Evolutionary conservation across 2,888 invertebrate species (phyloP).

Genomic region (Torymus texanus): DNA sequence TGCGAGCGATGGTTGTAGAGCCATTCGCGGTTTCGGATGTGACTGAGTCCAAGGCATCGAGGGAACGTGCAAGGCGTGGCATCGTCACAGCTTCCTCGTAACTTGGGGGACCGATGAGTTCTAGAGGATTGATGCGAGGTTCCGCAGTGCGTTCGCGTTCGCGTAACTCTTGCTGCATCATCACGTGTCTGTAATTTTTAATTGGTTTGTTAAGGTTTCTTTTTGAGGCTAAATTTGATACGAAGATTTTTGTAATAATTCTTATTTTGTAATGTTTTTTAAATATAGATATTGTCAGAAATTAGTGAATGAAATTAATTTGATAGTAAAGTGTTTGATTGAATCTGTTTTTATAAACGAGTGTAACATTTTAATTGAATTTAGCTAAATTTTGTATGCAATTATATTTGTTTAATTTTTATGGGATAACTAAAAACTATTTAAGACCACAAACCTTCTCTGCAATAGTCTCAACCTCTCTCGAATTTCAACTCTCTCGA

Average conservation of each 20-base stretch:
- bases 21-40: constrained; percentile 49
- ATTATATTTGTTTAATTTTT: no score
- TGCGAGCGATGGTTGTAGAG: constrained; percentile 63
- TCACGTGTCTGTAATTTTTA: constrained; percentile 60
- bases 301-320: no score
- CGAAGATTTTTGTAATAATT: no score
- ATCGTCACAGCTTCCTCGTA: constrained; percentile 87
- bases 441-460: constrained; percentile 64
- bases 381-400: no score
- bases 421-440: no score
- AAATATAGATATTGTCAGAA: no score
- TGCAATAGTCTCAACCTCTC: constrained; percentile 76
- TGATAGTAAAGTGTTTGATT: no score
- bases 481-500: constrained; percentile 79
- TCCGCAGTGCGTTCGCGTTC: constrained; percentile 71
- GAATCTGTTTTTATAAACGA: no score
- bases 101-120: constrained; percentile 83
- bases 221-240: no score
- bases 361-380: no score
- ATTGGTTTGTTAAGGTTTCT: neutral
- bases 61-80: constrained; percentile 79
- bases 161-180: constrained; percentile 61
- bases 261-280: no score
- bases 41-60: constrained; percentile 68
- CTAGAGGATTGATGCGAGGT: constrained; percentile 77